Conservation (phyloP, 2,797 vertebrate genomes). For the Margarornis squamiger region DNA sequence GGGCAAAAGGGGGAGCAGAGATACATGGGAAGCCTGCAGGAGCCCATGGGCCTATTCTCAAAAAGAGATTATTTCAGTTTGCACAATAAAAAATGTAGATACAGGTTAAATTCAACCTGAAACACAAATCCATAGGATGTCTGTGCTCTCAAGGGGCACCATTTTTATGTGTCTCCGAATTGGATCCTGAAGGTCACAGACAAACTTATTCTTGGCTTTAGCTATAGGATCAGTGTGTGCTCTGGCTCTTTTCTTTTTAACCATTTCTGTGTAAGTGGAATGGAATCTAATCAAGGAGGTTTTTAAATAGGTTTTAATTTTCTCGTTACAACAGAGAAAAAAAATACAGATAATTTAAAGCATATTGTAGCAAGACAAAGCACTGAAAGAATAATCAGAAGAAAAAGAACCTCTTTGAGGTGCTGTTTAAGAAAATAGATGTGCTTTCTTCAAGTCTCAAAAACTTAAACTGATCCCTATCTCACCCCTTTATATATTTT, state of each 20-base stretch:
- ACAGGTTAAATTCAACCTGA: neutral
- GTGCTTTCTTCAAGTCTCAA: neutral
- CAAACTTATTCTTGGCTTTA: constrained; percentile 30
- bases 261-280: neutral
- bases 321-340: neutral
- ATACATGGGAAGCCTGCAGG: neutral
- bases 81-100: neutral
- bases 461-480: neutral
- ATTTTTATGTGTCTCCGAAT: constrained; percentile 1
- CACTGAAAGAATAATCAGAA: neutral
- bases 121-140: neutral
- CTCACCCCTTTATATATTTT: neutral
- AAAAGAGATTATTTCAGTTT: neutral
- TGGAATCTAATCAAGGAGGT: neutral
- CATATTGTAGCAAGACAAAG: neutral
- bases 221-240: neutral
- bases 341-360: neutral
- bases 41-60: neutral
- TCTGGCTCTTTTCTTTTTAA: constrained; percentile 16
- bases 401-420: neutral
- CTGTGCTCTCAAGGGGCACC: neutral
- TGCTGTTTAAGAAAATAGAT: neutral
- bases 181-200: neutral
- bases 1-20: neutral
- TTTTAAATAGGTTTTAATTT: neutral